Evolutionary conservation across 1,140 invertebrate genomes (phyloP), one percentile per base, ranked within the genome.

Genomic region (Lineus longissimus): DNA sequence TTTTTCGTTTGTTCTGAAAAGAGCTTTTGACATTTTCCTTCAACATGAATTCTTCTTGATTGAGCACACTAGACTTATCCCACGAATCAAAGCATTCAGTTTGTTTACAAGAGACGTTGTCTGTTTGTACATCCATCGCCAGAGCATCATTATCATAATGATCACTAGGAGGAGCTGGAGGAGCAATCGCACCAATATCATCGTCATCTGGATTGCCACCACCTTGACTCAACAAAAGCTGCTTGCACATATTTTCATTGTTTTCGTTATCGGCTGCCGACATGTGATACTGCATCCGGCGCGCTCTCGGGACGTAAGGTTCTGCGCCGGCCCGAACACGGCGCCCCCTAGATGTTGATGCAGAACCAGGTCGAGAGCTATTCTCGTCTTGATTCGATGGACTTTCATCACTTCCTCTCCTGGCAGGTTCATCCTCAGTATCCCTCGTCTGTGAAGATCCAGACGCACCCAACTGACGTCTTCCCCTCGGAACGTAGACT

Each of bases 401-500:
- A 36, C 33, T 36, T 4, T 36, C 15, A 15, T 36, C 15, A 15
- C 33, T 15, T 7, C 33, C 33, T 36, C 33, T 36, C 33, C 33
- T 36, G 33, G 33, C 33, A 7, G 33, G 33, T 15, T 36, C 33
- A 36, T 36, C 33, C 15, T 4, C 6, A 36, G 47, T n/a, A n/a
- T 51, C 47, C 9, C 19, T 9, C 47, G n/a, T 4, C 25, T 6
- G 9, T 4, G n/a, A 27, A 7, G n/a, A 13, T 27, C n/a, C 19
- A 29, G 25, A 33, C 17, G 61, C 17, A 17, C 40, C 85, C 41
- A 81, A 74, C 67, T 83, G 82, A 58, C 90, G 84, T 62, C 88
- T 81, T 64, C 88, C 88, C 71, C 87, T 83, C 63, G 90, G 90
- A 23, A 91, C 87, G 81, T 91, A 91, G 36, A 91, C 86, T 6